phyloP scores from a whole-genome alignment of 2,888 invertebrate species.

The Brenthis ino region DNA sequence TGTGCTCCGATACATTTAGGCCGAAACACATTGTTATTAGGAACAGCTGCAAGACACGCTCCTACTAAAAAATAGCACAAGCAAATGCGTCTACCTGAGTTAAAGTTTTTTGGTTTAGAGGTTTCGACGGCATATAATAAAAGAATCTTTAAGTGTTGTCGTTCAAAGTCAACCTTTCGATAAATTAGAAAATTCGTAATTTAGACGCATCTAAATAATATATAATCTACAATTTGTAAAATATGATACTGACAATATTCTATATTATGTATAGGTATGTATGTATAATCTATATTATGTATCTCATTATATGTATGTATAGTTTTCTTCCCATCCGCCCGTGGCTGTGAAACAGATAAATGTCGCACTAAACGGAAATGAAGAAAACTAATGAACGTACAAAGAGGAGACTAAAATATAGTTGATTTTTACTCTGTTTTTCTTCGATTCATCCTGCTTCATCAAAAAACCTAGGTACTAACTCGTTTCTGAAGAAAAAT shows the following conservation, averaged over 20 bases:
- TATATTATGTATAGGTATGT: too few species aligned
- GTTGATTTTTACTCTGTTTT: not conserved
- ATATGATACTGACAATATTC: too few species aligned
- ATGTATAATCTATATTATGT: too few species aligned
- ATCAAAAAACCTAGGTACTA: too few species aligned
- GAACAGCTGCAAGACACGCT: constrained; percentile 67
- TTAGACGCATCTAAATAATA: not conserved
- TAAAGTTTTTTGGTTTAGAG: constrained; percentile 53
- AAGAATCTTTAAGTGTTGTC: constrained; percentile 22
- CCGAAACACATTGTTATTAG: constrained; percentile 64
- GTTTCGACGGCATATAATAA: constrained; percentile 11
- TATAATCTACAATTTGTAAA: too few species aligned
- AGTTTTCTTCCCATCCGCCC: too few species aligned
- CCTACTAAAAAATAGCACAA: constrained; percentile 52
- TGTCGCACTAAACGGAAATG: constrained; percentile 3
- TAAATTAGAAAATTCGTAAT: not conserved
- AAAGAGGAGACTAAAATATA: not conserved
- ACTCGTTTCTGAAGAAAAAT: too few species aligned
- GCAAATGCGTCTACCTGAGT: constrained; percentile 54
- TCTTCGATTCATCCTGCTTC: too few species aligned
- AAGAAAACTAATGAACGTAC: constrained; percentile 6
- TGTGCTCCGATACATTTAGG: constrained; percentile 58
- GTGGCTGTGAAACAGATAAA: not conserved
- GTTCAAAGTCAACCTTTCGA: constrained; percentile 2
- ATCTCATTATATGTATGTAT: too few species aligned